A percentile compares a stretch with the other conserved stretches of the same genome.
These are phyloP conservation scores for Hirudinaria manillensis DNA, from an alignment of 2,888 invertebrate species.

Conservation along the genomic window DNA sequence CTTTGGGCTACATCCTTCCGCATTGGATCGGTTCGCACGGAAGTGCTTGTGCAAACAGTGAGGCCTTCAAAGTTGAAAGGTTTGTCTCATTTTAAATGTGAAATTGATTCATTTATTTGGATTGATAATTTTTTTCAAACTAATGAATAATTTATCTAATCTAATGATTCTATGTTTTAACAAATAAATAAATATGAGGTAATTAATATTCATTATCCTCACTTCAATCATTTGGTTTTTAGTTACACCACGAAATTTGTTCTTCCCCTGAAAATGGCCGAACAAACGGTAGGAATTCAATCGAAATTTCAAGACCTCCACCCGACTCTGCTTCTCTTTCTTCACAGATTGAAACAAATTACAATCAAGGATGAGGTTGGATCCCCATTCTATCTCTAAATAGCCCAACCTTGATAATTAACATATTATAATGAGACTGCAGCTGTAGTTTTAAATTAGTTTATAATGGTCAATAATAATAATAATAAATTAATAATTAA, in stretches of 20 bases:
- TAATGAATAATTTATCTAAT: too few relatives aligned
- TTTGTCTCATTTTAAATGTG: too few relatives aligned
- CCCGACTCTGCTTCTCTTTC: conserved; percentile 52
- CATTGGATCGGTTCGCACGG: conserved; percentile 45
- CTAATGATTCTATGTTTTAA: too few relatives aligned
- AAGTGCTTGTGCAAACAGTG: neutral
- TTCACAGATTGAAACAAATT: conserved; percentile 49
- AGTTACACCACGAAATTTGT: conserved; percentile 50
- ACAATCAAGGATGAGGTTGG: conserved; percentile 46
- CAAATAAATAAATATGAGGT: too few relatives aligned
- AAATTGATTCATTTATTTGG: too few relatives aligned
- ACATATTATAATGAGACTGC: too few relatives aligned
- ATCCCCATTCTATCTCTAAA: neutral
- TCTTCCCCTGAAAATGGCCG: conserved; percentile 48
- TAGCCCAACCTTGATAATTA: too few relatives aligned
- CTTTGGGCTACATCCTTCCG: conserved; percentile 53
- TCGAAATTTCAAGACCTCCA: conserved; percentile 52
- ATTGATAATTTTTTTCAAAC: too few relatives aligned
- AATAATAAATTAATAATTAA: neutral
- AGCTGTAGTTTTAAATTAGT: too few relatives aligned
- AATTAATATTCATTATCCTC: too few relatives aligned
- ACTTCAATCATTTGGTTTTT: neutral
- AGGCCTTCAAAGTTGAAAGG: neutral
- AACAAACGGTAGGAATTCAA: conserved; percentile 39
- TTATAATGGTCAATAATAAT: neutral